A percentile compares a stretch with the other conserved stretches of the same genome.
Evolutionary conservation across 2,113 vertebrate species (phyloP).

Genomic region (Dasypus novemcinctus): DNA sequence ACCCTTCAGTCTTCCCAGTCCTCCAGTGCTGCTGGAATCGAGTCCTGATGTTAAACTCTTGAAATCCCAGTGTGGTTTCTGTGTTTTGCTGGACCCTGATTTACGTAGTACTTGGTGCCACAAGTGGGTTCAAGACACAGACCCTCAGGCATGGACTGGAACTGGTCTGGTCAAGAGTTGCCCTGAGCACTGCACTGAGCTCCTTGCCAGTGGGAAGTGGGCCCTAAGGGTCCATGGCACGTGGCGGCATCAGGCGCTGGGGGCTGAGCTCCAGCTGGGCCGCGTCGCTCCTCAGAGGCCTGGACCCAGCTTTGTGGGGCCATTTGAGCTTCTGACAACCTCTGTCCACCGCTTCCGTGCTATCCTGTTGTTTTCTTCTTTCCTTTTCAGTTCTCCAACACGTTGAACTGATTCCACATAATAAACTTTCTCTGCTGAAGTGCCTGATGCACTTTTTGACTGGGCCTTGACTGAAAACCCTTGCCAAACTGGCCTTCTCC

Average conservation of each 20-base stretch:
- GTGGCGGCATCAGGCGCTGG: fast-evolving
- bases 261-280: neutral
- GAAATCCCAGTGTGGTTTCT: fast-evolving
- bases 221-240: neutral
- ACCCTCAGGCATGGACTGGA: neutral
- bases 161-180: neutral
- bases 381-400: neutral
- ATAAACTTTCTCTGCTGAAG: neutral
- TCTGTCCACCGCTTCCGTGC: neutral
- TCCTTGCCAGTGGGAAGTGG: neutral
- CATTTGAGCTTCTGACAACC: neutral
- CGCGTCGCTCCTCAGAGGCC: neutral
- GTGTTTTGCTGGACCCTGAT: neutral
- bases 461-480: neutral
- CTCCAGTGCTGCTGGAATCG: neutral
- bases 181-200: neutral
- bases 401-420: neutral
- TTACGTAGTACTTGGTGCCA: fast-evolving
- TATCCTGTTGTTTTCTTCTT: neutral
- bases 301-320: neutral
- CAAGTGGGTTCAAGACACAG: neutral
- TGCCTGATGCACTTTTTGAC: neutral
- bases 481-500: neutral
- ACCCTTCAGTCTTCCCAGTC: neutral
- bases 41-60: neutral